Percentiles rank a stretch among this genome's conserved stretches.
These are phyloP conservation scores for Drosophila lacicola DNA, from an alignment of 2,888 invertebrate genomes.

Conservation along the genomic window DNA sequence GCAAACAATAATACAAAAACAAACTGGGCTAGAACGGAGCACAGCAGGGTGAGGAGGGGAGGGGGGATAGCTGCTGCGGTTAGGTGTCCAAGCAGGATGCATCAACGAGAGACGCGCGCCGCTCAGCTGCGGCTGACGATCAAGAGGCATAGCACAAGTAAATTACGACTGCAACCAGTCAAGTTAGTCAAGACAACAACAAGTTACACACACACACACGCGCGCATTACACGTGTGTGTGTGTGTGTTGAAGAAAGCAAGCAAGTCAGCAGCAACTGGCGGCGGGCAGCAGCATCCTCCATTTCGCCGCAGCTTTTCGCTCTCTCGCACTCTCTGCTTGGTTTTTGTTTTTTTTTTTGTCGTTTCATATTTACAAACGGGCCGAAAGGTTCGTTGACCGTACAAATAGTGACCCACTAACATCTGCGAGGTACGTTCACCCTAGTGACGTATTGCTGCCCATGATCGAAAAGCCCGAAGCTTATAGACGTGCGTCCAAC, in stretches of 20 bases:
- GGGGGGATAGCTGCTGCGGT: constrained; percentile 9
- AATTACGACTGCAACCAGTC: constrained; percentile 81
- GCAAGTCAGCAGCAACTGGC: constrained; percentile 47
- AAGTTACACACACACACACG: constrained; percentile 44
- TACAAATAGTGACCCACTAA: constrained; percentile 86
- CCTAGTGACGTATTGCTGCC: constrained; percentile 85
- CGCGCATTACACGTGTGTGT: too few species aligned
- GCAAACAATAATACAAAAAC: constrained; percentile 51
- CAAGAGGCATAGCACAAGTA: constrained; percentile 80
- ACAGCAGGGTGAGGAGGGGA: background rate
- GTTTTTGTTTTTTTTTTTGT: constrained; percentile 52
- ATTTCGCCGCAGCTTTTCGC: constrained; percentile 58
- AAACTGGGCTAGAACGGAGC: constrained; percentile 47
- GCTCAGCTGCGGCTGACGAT: constrained; percentile 63
- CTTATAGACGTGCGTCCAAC: constrained; percentile 34
- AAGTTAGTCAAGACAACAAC: constrained; percentile 77
- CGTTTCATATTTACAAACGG: constrained; percentile 82
- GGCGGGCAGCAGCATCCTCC: constrained; percentile 49
- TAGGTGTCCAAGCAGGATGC: constrained; percentile 65
- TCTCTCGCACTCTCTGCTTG: constrained; percentile 40
- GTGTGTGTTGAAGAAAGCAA: constrained; percentile 55
- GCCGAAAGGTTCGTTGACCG: constrained; percentile 85
- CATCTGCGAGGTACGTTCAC: constrained; percentile 86
- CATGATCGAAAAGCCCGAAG: constrained; percentile 70
- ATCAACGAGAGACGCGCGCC: constrained; percentile 58